These are phyloP conservation scores for Caenorhabditis japonica DNA, from an alignment of 2,888 invertebrate species.

Conservation along the genomic window DNA sequence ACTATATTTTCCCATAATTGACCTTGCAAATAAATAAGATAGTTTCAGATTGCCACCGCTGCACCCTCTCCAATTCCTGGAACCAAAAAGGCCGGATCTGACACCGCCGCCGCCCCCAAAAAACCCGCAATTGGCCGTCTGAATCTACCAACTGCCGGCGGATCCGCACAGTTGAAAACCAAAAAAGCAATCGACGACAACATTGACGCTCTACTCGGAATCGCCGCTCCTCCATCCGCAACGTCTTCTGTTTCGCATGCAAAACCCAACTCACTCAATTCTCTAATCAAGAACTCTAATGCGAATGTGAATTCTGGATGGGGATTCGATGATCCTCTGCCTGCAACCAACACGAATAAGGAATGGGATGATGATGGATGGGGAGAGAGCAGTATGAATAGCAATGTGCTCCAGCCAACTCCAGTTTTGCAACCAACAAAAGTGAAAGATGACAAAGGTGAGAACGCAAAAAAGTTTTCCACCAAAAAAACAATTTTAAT, in stretches of 20 bases:
- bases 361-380: constrained; percentile 57
- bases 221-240: constrained; percentile 24
- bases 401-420: constrained; percentile 33
- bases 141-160: constrained; percentile 24
- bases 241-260: constrained; percentile 5
- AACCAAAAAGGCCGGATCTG: constrained; percentile 15
- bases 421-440: constrained; percentile 41
- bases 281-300: constrained; percentile 35
- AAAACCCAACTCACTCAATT: constrained; percentile 31
- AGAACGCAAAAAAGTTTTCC: too few relatives aligned
- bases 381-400: constrained; percentile 30
- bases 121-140: constrained; percentile 41
- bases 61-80: constrained; percentile 40
- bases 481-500: too few relatives aligned
- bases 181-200: constrained; percentile 53
- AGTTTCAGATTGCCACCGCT: constrained; percentile 44
- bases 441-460: constrained; percentile 49
- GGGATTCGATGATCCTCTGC: constrained; percentile 52
- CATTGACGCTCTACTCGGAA: constrained; percentile 55
- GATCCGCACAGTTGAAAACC: constrained; percentile 32
- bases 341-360: constrained; percentile 17
- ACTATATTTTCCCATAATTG: too few relatives aligned
- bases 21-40: not conserved
- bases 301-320: constrained; percentile 24
- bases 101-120: constrained; percentile 6